phyloP scores from a whole-genome alignment of 2,797 vertebrate genomes.

The Podarcis lilfordi region DNA sequence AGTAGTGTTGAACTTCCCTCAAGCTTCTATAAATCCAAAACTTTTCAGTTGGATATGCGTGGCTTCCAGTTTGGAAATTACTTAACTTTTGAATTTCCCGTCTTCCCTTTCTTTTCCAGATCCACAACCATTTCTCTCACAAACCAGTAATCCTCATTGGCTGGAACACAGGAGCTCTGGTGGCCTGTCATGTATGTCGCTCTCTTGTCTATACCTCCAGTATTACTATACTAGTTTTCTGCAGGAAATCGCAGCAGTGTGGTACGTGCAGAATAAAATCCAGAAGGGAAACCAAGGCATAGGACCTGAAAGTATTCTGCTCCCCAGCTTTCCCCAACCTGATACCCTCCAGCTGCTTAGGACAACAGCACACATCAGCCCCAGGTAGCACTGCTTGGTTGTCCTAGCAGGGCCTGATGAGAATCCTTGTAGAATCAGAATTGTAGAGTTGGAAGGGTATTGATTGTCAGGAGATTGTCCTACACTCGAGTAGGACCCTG shows the following conservation, averaged over 20 bases:
- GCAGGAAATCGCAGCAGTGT: not conserved
- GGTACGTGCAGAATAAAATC: not conserved
- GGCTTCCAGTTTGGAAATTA: not conserved
- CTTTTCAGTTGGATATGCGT: not conserved
- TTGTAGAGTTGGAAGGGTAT: too few relatives aligned
- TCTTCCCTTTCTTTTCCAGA: slow-evolving; percentile 74
- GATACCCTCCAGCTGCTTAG: too few relatives aligned
- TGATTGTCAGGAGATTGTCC: too few relatives aligned
- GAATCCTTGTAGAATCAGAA: too few relatives aligned
- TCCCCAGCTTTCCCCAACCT: not conserved
- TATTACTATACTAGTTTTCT: not conserved
- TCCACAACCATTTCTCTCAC: slow-evolving; percentile 96
- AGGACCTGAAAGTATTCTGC: not conserved
- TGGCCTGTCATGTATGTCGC: slow-evolving; percentile 92
- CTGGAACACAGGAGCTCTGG: slow-evolving; percentile 97
- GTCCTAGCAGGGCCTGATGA: too few relatives aligned
- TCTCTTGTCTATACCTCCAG: rapidly evolving
- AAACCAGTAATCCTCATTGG: slow-evolving; percentile 95
- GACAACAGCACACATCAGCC: too few relatives aligned
- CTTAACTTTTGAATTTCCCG: not conserved
- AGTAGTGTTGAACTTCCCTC: rapidly evolving
- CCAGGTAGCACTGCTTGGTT: too few relatives aligned
- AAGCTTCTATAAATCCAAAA: not conserved
- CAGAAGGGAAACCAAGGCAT: not conserved
- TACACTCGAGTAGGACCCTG: too few relatives aligned